Evolutionary conservation across 2,797 vertebrate species (phyloP).

Genomic region (Chelonia mydas): DNA sequence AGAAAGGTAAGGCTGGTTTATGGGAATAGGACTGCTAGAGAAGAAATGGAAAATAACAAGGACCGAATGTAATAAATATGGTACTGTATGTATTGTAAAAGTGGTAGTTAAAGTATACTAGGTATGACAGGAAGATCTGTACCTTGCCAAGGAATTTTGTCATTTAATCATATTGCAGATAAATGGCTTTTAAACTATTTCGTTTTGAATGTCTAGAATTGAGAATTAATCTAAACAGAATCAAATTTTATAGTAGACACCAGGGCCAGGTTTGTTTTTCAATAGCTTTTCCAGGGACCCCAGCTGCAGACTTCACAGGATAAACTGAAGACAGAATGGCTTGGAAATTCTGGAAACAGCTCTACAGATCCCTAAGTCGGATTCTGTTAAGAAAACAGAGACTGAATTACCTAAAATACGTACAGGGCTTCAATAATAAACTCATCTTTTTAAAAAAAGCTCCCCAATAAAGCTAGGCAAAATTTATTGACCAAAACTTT

Average conservation of each 20-base stretch:
- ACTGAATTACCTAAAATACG: slow-evolving; percentile 48
- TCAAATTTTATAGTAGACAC: slow-evolving; percentile 66
- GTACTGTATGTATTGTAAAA: slow-evolving; percentile 63
- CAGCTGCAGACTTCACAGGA: slow-evolving; percentile 4
- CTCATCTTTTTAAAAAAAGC: slow-evolving; percentile 3
- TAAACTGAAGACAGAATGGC: neutral
- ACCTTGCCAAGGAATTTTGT: slow-evolving; percentile 64
- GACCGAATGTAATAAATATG: slow-evolving; percentile 44
- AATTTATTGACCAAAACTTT: neutral
- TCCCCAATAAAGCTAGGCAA: neutral
- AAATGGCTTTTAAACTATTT: slow-evolving; percentile 63
- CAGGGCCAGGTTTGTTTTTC: slow-evolving; percentile 61
- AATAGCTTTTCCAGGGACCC: slow-evolving; percentile 72
- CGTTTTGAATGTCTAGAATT: slow-evolving; percentile 67
- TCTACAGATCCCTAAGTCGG: slow-evolving; percentile 32
- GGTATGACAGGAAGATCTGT: slow-evolving; percentile 49
- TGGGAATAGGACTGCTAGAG: neutral
- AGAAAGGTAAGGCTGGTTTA: slow-evolving; percentile 4
- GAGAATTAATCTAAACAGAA: slow-evolving; percentile 66
- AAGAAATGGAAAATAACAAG: slow-evolving; percentile 64
- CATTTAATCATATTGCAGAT: slow-evolving; percentile 59
- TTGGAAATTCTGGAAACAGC: slow-evolving; percentile 44
- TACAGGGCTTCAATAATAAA: neutral
- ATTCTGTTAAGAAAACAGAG: accelerated
- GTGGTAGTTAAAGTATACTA: slow-evolving; percentile 68